Base-by-base conservation (phyloP, 2,888 invertebrate genomes). In the Keiferia lycopersicella region DNA sequence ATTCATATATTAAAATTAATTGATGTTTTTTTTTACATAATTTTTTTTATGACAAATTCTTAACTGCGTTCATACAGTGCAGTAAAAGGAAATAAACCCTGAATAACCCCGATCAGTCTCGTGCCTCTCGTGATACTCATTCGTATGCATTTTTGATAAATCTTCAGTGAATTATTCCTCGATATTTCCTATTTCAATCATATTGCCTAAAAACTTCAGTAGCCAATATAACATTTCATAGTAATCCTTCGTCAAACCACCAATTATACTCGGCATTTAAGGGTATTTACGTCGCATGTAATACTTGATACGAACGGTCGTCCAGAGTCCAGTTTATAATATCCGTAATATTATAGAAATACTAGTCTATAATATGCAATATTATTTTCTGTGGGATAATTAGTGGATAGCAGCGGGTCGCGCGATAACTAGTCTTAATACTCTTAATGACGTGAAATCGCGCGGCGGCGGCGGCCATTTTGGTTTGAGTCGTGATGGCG, bases 351-450 rank as follows among this genome's bases (percentile, higher is more conserved):
- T 61, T 61, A 61, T 50, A 34, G 45, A 60, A 61, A 61, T 61
- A 58, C 69, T 56, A 64, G 58, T 66, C 66, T 62, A 62, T 86
- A 86, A 86, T 85, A 82, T 83, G 75, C 78, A 74, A 85, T 83
- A 87, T 87, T 85, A 87, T 83, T 80, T 71, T 34, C 22, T 20
- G 38, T 18, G 22, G 50, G 76, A 73, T 88, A 87, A 89, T 90
- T 86, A 90, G 88, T 86, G 87, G 83, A 86, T 83, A 79, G 84
- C 78, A 72, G 77, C 78, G 79, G 83, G 83, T 84, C 84, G 85
- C 79, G 82, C 82, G 86, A 87, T 89, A 88, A 87, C 87, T 87
- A 87, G 85, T 83, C 84, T 80, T 88, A 88, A 89, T 87, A 87
- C 84, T 83, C 84, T 80, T 88, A 88, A 89, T 89, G 82, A 88